Evolutionary conservation across 2,888 invertebrate genomes (phyloP).

Genomic region (Drosophila acutilabella): DNA sequence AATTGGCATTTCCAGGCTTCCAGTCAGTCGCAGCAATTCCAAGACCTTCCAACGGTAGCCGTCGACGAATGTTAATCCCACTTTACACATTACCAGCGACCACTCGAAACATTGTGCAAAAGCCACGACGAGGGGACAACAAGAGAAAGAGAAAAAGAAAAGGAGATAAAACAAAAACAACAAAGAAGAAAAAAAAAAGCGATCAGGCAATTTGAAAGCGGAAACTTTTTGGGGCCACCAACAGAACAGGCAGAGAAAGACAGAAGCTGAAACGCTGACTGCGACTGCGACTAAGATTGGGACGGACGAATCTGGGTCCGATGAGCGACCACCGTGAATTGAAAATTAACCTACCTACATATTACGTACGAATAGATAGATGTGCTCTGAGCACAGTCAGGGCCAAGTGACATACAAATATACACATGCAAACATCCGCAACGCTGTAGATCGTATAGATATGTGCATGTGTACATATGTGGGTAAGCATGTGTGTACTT

Average conservation of each 20-base stretch:
- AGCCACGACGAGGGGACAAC: constrained; percentile 1
- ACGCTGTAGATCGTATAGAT: constrained; percentile 66
- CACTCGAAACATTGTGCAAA: constrained; percentile 42
- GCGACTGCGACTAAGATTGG: constrained; percentile 3
- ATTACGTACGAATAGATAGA: constrained; percentile 65
- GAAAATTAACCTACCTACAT: constrained; percentile 74
- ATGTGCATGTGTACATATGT: constrained; percentile 13
- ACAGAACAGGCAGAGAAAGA: constrained; percentile 30
- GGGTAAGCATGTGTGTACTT: background rate
- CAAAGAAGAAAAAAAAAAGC: constrained; percentile 15
- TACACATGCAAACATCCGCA: constrained; percentile 61
- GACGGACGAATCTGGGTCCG: constrained; percentile 6
- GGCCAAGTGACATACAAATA: constrained; percentile 48
- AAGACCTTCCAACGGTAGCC: constrained; percentile 48
- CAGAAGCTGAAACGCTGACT: constrained; percentile 20
- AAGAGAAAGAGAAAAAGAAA: constrained; percentile 5
- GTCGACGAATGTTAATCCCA: constrained; percentile 58
- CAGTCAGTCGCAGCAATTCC: constrained; percentile 8
- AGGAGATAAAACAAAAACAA: background rate
- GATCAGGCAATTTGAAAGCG: constrained; percentile 60
- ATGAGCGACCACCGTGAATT: constrained; percentile 63
- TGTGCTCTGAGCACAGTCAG: constrained; percentile 22
- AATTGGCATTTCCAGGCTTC: background rate
- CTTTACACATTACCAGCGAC: constrained; percentile 52
- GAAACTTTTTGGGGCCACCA: constrained; percentile 58